Evolutionary conservation across 2,888 invertebrate genomes (phyloP).

Genomic region (Leptopilina myrica): DNA sequence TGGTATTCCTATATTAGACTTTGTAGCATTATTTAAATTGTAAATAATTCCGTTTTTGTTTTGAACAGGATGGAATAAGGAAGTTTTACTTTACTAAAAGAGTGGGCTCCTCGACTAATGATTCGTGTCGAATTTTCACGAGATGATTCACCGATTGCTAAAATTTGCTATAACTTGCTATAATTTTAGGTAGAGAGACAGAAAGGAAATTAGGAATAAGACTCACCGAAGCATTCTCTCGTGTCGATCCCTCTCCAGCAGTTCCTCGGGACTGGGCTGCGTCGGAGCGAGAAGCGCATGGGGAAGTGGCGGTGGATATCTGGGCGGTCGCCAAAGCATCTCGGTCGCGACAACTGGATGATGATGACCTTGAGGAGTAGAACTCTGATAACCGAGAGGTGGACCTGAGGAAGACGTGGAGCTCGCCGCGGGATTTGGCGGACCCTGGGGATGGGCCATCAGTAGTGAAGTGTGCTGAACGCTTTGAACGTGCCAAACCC

Average conservation of each 20-base stretch:
- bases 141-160: too few species aligned
- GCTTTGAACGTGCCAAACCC: conserved; percentile 80
- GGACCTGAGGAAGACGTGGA: conserved; percentile 67
- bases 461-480: conserved; percentile 81
- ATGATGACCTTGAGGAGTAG: conserved; percentile 62
- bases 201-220: not conserved
- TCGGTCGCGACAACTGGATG: conserved; percentile 70
- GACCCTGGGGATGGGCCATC: conserved; percentile 79
- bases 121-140: too few species aligned
- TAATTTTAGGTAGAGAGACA: too few species aligned
- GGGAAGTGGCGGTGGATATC: conserved; percentile 79
- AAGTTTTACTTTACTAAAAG: too few species aligned
- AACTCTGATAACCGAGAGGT: conserved; percentile 68
- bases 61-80: too few species aligned
- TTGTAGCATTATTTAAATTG: too few species aligned
- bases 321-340: conserved; percentile 75
- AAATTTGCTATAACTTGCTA: too few species aligned
- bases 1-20: too few species aligned
- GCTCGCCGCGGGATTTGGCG: conserved; percentile 65
- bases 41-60: too few species aligned
- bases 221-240: conserved; percentile 84
- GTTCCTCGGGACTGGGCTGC: conserved; percentile 78
- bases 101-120: too few species aligned
- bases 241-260: conserved; percentile 81
- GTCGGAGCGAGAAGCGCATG: conserved; percentile 77